phyloP scores from a whole-genome alignment of 2,113 vertebrate genomes.

The Zootoca vivipara region DNA sequence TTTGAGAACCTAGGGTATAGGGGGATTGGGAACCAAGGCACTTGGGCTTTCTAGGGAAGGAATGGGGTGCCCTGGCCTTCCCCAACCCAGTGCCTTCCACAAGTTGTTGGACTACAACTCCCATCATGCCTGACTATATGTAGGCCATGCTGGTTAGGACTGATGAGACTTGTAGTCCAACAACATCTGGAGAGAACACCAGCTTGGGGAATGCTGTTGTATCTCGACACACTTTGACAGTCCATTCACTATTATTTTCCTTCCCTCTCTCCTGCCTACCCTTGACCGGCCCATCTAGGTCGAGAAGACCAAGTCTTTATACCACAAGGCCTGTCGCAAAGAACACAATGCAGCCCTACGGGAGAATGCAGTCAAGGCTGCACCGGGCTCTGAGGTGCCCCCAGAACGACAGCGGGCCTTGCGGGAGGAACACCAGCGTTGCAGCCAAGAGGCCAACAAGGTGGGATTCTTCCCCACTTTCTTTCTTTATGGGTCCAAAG shows the following conservation, averaged over 20 bases:
- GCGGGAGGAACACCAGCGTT: slow-evolving; percentile 66
- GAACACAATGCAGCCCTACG: slow-evolving; percentile 69
- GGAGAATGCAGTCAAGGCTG: slow-evolving; percentile 73
- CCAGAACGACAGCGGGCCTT: slow-evolving; percentile 76
- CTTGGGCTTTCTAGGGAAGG: not conserved
- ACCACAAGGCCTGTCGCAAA: slow-evolving; percentile 76
- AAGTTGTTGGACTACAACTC: not conserved
- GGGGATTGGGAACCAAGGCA: not conserved
- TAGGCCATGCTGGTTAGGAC: not conserved
- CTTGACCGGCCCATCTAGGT: slow-evolving; percentile 55
- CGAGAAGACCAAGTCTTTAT: slow-evolving; percentile 71
- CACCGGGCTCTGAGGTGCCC: slow-evolving; percentile 63
- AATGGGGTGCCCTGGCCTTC: not conserved
- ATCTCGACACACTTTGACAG: not conserved
- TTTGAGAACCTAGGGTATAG: not conserved
- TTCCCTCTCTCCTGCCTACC: not conserved
- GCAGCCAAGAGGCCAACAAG: slow-evolving; percentile 69
- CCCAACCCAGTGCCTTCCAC: not conserved
- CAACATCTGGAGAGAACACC: not conserved
- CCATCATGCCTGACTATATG: not conserved
- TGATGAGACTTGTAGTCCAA: not conserved
- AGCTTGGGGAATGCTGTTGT: not conserved
- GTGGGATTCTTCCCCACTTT: slow-evolving; percentile 49
- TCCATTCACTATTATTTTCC: not conserved
- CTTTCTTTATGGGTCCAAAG: not conserved